Evolutionary conservation across 2,113 vertebrate genomes (phyloP).

Genomic region (Salvelinus fontinalis): DNA sequence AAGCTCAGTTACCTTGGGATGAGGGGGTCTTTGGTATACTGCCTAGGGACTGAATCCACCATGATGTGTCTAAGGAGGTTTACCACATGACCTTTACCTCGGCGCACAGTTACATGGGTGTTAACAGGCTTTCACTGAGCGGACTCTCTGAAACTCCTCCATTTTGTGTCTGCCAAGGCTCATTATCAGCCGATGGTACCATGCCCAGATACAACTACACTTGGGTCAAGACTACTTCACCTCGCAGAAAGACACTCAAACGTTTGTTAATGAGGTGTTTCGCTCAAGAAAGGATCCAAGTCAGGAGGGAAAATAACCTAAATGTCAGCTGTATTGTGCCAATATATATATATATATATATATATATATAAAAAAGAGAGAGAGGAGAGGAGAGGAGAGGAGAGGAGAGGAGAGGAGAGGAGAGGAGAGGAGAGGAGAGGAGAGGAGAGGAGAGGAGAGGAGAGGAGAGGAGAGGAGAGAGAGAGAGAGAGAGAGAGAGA

Average conservation of each 20-base stretch:
- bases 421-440: too few relatives aligned
- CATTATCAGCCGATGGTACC: not conserved
- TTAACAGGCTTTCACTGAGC: conserved; percentile 9
- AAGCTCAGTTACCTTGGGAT: conserved; percentile 34
- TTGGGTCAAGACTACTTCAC: conserved; percentile 19
- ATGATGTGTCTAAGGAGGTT: not conserved
- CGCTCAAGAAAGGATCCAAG: too few relatives aligned
- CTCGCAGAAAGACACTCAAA: conserved; percentile 31
- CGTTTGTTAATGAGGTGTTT: too few relatives aligned
- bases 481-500: too few relatives aligned
- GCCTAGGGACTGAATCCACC: conserved; percentile 4
- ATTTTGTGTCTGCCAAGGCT: conserved; percentile 2
- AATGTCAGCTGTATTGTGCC: conserved; percentile 56
- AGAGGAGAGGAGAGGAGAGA: too few relatives aligned
- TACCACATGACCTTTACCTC: not conserved
- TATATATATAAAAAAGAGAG: too few relatives aligned
- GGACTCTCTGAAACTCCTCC: conserved; percentile 9
- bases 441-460: too few relatives aligned
- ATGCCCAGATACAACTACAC: too few relatives aligned
- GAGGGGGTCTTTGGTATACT: conserved; percentile 29
- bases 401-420: too few relatives aligned
- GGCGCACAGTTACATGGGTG: not conserved
- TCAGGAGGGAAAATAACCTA: conserved; percentile 36
- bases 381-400: not conserved
- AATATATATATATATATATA: too few relatives aligned